A percentile compares a stretch with the other conserved stretches of the same genome.
Evolutionary conservation across 2,888 invertebrate genomes (phyloP).

Genomic region (Pristionchus arcanus): DNA sequence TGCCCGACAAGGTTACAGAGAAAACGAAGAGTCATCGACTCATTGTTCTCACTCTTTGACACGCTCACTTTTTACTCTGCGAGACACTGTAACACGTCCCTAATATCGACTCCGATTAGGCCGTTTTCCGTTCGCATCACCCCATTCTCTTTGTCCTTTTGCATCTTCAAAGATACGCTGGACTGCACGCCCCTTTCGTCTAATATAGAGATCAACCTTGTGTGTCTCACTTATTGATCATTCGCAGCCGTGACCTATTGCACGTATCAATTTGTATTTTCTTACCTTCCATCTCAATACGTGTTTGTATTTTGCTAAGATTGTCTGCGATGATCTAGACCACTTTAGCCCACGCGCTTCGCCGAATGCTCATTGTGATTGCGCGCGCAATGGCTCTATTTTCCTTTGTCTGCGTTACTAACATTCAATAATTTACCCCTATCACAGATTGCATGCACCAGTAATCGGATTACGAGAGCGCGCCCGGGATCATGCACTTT

Average conservation of each 20-base stretch:
- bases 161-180: slow-evolving; percentile 8
- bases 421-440: neutral
- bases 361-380: no score
- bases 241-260: neutral
- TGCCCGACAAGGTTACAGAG: no score
- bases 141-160: slow-evolving; percentile 8
- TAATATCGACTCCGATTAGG: neutral
- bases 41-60: neutral
- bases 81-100: neutral
- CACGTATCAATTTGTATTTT: no score
- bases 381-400: no score
- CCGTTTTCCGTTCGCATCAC: neutral
- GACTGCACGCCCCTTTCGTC: neutral
- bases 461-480: neutral
- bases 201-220: neutral
- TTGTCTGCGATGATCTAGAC: no score
- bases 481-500: slow-evolving; percentile 31
- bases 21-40: no score
- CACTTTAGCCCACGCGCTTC: no score
- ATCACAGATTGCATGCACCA: slow-evolving; percentile 15
- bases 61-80: neutral
- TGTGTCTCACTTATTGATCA: neutral
- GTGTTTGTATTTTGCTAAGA: no score
- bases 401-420: no score
- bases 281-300: no score